These are phyloP conservation scores for Mirounga angustirostris DNA, from an alignment of 2,113 vertebrate genomes.

Conservation along the genomic window DNA sequence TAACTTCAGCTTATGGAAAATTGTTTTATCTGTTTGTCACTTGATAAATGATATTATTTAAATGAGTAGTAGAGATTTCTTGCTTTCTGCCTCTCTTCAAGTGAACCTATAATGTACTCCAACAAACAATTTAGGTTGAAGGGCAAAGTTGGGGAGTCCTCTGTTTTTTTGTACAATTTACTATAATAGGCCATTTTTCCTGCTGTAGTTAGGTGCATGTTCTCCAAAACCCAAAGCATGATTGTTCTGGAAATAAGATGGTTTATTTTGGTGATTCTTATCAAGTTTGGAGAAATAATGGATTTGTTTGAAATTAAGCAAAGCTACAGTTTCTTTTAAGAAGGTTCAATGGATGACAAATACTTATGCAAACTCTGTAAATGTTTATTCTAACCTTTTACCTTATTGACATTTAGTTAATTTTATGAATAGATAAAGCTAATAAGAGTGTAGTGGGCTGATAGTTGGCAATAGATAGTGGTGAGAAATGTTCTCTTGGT, in stretches of 20 bases:
- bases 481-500: constrained; percentile 23
- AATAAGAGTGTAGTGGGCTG: background rate
- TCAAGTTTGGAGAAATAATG: background rate
- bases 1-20: constrained; percentile 60
- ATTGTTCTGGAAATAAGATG: background rate
- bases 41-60: constrained; percentile 63
- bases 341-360: background rate
- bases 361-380: constrained; percentile 41
- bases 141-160: background rate
- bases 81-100: background rate
- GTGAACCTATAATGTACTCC: background rate
- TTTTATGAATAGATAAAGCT: constrained; percentile 49
- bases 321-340: constrained; percentile 29
- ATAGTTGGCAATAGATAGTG: background rate
- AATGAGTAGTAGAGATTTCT: constrained; percentile 40
- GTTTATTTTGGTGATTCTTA: constrained; percentile 8
- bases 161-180: background rate
- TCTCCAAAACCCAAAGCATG: constrained; percentile 18
- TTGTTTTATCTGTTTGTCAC: background rate
- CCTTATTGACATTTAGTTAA: background rate
- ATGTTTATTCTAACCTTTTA: constrained; percentile 12
- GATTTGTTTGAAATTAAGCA: constrained; percentile 51
- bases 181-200: background rate
- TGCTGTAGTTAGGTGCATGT: background rate
- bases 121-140: background rate